These are phyloP conservation scores for Heliangelus exortis DNA, from an alignment of 2,797 vertebrate species.

Conservation along the genomic window DNA sequence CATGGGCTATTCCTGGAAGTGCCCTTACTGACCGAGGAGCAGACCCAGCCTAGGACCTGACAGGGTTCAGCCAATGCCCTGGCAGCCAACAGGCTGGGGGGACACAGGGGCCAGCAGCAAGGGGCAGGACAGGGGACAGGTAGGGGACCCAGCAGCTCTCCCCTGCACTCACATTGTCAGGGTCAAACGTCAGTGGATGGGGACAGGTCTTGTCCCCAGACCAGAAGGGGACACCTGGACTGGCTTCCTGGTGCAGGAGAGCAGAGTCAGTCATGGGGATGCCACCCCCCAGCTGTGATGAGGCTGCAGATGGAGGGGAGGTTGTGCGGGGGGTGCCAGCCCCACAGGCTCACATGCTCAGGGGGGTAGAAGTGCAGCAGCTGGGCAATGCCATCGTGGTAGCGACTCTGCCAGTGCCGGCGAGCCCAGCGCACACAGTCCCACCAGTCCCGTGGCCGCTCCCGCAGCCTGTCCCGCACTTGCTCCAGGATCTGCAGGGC, in stretches of 20 bases:
- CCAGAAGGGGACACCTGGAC: constrained; percentile 87
- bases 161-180: constrained; percentile 81
- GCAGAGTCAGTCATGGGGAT: background rate
- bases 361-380: constrained; percentile 83
- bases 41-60: background rate
- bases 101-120: too few relatives aligned
- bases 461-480: constrained; percentile 72
- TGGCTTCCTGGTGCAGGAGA: constrained; percentile 78
- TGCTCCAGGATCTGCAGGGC: constrained; percentile 76
- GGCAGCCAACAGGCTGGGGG: too few relatives aligned
- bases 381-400: constrained; percentile 79
- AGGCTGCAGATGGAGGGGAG: fast-evolving
- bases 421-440: constrained; percentile 89
- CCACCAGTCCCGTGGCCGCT: constrained; percentile 78
- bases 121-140: too few relatives aligned
- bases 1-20: background rate
- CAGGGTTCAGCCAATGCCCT: background rate
- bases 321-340: fast-evolving
- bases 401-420: constrained; percentile 84
- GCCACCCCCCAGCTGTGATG: fast-evolving
- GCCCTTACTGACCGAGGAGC: background rate
- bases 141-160: background rate
- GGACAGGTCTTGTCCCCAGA: constrained; percentile 85
- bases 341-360: constrained; percentile 70
- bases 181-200: constrained; percentile 85